phyloP scores from a whole-genome alignment of 2,797 vertebrate species.

The Sternarchorhynchus goeldii region DNA sequence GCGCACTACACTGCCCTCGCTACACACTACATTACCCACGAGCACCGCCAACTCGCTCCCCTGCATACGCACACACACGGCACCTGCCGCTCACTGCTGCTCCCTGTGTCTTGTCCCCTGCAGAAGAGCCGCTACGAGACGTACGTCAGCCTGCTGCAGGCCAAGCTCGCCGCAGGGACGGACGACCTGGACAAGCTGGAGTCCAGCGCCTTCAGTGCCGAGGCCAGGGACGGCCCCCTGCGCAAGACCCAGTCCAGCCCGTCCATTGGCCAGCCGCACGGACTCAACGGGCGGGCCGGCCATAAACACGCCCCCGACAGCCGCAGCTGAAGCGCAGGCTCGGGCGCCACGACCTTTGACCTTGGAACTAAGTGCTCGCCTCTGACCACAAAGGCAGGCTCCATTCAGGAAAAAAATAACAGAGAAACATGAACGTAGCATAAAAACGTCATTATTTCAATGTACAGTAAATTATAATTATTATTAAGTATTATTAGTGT shows the following conservation, averaged over 20 bases:
- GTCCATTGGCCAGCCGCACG: constrained; percentile 87
- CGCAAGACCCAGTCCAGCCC: constrained; percentile 94
- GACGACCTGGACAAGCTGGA: constrained; percentile 96
- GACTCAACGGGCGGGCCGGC: constrained; percentile 75
- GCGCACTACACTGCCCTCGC: not conserved
- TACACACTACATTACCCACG: too few species aligned
- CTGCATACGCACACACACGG: too few species aligned
- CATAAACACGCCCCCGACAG: constrained; percentile 67
- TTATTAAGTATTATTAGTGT: constrained; percentile 72
- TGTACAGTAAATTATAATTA: constrained; percentile 68
- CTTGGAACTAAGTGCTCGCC: constrained; percentile 22
- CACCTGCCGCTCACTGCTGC: not conserved
- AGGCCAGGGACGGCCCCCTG: constrained; percentile 80
- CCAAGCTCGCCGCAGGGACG: constrained; percentile 85
- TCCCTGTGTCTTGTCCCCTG: constrained; percentile 47
- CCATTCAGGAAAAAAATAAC: constrained; percentile 26
- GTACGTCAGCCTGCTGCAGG: constrained; percentile 87
- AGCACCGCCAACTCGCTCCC: too few species aligned
- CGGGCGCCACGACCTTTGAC: constrained; percentile 5
- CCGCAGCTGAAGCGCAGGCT: constrained; percentile 57
- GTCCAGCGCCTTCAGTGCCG: constrained; percentile 80
- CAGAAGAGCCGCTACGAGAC: constrained; percentile 96
- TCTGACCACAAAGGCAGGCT: constrained; percentile 15
- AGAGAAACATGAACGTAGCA: constrained; percentile 56
- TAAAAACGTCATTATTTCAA: constrained; percentile 55